Evolutionary conservation across 2,888 invertebrate species (phyloP).

Genomic region (Acrobasis repandana): DNA sequence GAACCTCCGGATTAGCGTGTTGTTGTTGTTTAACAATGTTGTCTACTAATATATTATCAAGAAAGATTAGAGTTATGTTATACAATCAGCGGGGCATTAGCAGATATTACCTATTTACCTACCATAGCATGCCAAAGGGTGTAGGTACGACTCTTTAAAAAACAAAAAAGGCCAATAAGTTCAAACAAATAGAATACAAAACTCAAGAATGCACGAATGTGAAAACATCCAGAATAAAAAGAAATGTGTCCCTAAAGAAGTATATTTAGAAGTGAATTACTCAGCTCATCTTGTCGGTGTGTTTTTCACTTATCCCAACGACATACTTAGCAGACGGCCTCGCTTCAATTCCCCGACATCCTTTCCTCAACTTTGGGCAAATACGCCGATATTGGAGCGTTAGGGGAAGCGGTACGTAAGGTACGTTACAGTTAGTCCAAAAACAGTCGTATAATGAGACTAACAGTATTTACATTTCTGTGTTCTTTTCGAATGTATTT

Average conservation of each 20-base stretch:
- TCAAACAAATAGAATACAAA: neutral
- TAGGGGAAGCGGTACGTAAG: conserved; percentile 33
- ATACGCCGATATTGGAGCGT: conserved; percentile 31
- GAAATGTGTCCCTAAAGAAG: conserved; percentile 1
- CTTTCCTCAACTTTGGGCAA: conserved; percentile 29
- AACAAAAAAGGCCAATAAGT: neutral
- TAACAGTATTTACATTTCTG: neutral
- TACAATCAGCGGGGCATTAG: too few species aligned
- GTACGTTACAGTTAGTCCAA: conserved; percentile 36
- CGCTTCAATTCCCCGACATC: conserved; percentile 21
- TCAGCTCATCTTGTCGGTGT: conserved; percentile 20
- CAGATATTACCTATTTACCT: too few species aligned
- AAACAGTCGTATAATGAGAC: conserved; percentile 21
- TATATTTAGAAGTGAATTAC: conserved; percentile 20
- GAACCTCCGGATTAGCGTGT: too few species aligned
- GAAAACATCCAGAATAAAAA: neutral
- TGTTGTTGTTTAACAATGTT: too few species aligned
- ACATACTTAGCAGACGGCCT: conserved; percentile 21
- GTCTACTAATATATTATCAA: too few species aligned
- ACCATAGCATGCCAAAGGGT: too few species aligned
- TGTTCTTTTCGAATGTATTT: neutral
- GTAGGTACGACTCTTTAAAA: too few species aligned
- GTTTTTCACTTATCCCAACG: conserved; percentile 23
- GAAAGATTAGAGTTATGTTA: too few species aligned
- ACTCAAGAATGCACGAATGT: neutral